Evolutionary conservation across 2,888 invertebrate genomes (phyloP).

Genomic region (Thymelicus lineola): DNA sequence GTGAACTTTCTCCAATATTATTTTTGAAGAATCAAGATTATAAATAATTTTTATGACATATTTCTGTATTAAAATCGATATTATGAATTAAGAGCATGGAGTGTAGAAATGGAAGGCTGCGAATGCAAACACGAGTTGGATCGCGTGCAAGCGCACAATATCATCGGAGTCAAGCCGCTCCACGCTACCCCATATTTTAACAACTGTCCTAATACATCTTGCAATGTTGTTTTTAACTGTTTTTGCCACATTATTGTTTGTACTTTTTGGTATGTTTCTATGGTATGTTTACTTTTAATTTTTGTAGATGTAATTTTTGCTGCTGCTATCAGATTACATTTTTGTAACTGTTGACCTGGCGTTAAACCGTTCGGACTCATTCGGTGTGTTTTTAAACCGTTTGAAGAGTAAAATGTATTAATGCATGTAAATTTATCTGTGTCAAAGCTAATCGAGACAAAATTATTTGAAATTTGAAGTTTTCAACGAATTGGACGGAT

Average conservation of each 20-base stretch:
- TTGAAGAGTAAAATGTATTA: slow-evolving; percentile 10
- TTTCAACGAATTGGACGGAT: slow-evolving; percentile 87
- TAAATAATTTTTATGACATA: slow-evolving; percentile 20
- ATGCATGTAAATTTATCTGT: slow-evolving; percentile 85
- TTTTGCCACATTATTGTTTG: slow-evolving; percentile 81
- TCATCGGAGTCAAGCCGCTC: slow-evolving; percentile 71
- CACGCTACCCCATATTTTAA: slow-evolving; percentile 84
- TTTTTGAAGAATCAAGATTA: neutral
- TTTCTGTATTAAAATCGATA: slow-evolving; percentile 42
- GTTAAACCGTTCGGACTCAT: slow-evolving; percentile 10
- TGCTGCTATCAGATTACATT: slow-evolving; percentile 35
- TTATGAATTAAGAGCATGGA: slow-evolving; percentile 30
- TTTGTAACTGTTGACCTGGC: slow-evolving; percentile 9
- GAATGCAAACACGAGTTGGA: slow-evolving; percentile 60
- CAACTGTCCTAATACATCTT: slow-evolving; percentile 86
- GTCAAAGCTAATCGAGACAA: slow-evolving; percentile 57
- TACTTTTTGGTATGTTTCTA: slow-evolving; percentile 73
- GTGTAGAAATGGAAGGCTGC: slow-evolving; percentile 48
- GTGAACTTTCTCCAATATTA: too few relatives aligned
- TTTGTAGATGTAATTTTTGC: slow-evolving; percentile 66
- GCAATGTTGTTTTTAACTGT: slow-evolving; percentile 85
- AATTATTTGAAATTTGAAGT: slow-evolving; percentile 78
- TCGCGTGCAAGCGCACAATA: slow-evolving; percentile 80
- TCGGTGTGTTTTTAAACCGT: slow-evolving; percentile 11
- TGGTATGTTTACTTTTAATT: slow-evolving; percentile 79